Percentiles rank a stretch among this genome's conserved stretches.
Evolutionary conservation across 2,888 invertebrate genomes (phyloP).

Genomic region (Ischnus inquisitorius): DNA sequence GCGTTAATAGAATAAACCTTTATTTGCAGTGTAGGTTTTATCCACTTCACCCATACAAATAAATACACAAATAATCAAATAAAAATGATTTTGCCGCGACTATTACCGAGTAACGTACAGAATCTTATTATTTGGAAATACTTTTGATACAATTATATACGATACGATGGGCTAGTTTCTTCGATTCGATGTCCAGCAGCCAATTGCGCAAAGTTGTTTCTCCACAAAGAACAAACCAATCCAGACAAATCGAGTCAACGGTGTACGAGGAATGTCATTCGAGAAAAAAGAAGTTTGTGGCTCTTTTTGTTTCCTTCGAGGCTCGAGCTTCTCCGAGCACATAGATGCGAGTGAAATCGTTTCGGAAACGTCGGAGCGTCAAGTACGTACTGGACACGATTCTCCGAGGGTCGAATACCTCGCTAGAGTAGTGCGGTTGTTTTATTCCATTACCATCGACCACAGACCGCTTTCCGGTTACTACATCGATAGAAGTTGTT

Average conservation of each 20-base stretch:
- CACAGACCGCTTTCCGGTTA: constrained; percentile 35
- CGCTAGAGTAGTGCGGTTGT: constrained; percentile 25
- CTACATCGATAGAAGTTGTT: background rate
- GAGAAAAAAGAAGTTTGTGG: background rate
- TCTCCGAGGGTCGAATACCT: constrained; percentile 14
- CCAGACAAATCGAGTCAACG: constrained; percentile 18
- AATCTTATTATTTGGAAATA: constrained; percentile 4
- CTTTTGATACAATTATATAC: background rate
- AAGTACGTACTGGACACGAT: background rate
- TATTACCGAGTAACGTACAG: background rate
- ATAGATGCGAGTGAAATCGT: background rate
- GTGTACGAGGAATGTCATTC: constrained; percentile 12
- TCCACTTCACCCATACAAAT: no score
- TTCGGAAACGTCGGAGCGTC: background rate
- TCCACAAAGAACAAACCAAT: background rate
- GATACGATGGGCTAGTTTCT: background rate
- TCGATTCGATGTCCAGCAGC: background rate
- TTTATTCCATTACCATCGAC: constrained; percentile 54
- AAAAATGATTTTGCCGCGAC: background rate
- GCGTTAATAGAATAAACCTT: no score
- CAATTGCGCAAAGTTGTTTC: background rate
- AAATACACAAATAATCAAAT: background rate
- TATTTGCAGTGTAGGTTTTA: no score
- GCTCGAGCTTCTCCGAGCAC: background rate
- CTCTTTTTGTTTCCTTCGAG: background rate